phyloP scores from a whole-genome alignment of 2,888 invertebrate species.

The Acronicta alni region DNA sequence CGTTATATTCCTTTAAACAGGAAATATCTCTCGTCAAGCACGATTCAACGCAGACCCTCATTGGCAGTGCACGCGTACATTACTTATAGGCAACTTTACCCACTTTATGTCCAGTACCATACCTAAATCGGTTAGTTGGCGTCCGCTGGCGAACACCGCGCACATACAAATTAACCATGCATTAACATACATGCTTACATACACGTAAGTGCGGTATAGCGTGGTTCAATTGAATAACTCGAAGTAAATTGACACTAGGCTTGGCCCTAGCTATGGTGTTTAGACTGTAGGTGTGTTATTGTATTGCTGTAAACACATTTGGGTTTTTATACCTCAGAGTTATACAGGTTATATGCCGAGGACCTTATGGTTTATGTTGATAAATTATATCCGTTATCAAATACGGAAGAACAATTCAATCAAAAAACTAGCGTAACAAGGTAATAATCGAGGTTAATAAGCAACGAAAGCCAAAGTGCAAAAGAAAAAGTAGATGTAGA shows the following conservation, averaged over 20 bases:
- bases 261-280: conserved; percentile 39
- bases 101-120: conserved; percentile 43
- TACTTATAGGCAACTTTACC: conserved; percentile 35
- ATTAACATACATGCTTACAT: conserved; percentile 47
- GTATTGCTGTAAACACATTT: conserved; percentile 37
- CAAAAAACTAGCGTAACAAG: too few relatives aligned
- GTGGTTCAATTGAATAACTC: conserved; percentile 57
- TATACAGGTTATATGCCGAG: background rate
- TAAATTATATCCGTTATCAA: too few relatives aligned
- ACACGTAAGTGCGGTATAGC: conserved; percentile 33
- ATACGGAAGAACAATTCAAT: too few relatives aligned
- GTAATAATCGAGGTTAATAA: too few relatives aligned
- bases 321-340: conserved; percentile 17
- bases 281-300: conserved; percentile 36
- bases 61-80: conserved; percentile 17
- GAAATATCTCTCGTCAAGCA: conserved; percentile 6
- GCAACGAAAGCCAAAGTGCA: too few relatives aligned
- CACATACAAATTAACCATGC: conserved; percentile 61
- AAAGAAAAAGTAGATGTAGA: background rate
- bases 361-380: background rate
- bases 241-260: conserved; percentile 52
- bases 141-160: conserved; percentile 54
- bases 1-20: conserved; percentile 27
- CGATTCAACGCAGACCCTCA: conserved; percentile 27
- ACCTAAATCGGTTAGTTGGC: conserved; percentile 60